Evolutionary conservation across 2,113 vertebrate species (phyloP).

Genomic region (Aegotheles bennettii): DNA sequence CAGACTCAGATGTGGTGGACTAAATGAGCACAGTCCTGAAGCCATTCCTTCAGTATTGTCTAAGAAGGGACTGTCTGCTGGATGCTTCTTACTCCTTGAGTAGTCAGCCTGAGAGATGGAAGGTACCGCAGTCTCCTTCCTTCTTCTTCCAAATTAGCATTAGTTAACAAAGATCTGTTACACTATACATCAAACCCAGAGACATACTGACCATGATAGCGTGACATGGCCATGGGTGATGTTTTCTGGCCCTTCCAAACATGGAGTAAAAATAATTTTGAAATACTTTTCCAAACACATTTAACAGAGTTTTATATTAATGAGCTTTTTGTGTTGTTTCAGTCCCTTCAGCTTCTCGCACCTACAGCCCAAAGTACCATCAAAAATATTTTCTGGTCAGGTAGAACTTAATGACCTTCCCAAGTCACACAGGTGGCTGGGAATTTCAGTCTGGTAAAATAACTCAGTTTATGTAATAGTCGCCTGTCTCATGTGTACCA

Average conservation of each 20-base stretch:
- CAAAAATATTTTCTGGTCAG: not conserved
- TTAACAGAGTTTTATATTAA: not conserved
- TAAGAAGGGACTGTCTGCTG: not conserved
- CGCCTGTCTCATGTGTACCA: not conserved
- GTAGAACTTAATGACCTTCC: not conserved
- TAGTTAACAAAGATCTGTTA: not conserved
- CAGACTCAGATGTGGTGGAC: not conserved
- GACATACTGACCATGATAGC: fast-evolving
- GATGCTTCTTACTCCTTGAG: not conserved
- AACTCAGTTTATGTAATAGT: not conserved
- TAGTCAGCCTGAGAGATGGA: not conserved
- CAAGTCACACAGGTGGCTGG: not conserved
- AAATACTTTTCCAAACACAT: not conserved
- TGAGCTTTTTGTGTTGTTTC: not conserved
- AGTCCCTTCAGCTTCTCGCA: not conserved
- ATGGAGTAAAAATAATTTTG: not conserved
- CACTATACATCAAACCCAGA: not conserved
- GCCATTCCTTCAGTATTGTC: not conserved
- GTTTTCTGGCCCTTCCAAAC: not conserved
- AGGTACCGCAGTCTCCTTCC: not conserved
- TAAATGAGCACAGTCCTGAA: not conserved
- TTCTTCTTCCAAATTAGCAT: not conserved
- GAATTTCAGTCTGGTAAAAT: not conserved
- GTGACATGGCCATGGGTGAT: not conserved
- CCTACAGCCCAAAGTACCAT: not conserved